Base-by-base conservation (phyloP, 2,113 vertebrate genomes). In the Cynopterus brachyotis region DNA sequence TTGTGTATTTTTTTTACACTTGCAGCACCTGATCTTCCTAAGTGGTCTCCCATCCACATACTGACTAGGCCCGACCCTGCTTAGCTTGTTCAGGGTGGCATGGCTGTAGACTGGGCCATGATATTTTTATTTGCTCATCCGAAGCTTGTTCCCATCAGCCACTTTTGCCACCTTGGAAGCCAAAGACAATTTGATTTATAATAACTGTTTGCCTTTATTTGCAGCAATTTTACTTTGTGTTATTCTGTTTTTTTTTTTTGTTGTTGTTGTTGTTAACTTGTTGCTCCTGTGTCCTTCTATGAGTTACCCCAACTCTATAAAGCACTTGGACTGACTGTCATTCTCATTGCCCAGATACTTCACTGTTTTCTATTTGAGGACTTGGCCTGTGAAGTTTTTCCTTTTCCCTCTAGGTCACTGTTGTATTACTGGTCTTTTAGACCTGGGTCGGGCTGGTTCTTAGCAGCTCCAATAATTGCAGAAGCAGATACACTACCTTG, bases 331-430 rank as follows among this genome's bases (percentile, higher is more conserved):
- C 15, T 16, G 15, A 13, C 16, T 50, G 50, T 50, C 50, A 50
- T 67, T 66, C 75, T 89, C 55, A 70, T 42, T 91, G 53, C 53
- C n/a, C 26, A 62, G 60, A 50, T 35, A n/a, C 40, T 69, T 85
- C 40, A 42, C 53, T 72, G 17, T 80, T 91, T 92, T 87, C 73
- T 75, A 30, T 64, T 55, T 72, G 73, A 87, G 55, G 73, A 47
- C 64, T 73, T 95, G 88, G 88, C 88, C 73, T 62, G 55, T 42
- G 62, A 45, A 30, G 86, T 91, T 64, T 86, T 87, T 88, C 62
- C 89, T 45, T 53, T 80, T 95, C 73, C 45, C 35, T 55, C n/a
- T 35, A 7, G 67, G 45, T 80, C 82, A 62, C 45, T 66, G 2
- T 70, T 91, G 30, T 70, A 17, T 86, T 55, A 35, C 62, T 17